These are phyloP conservation scores for Rhingia campestris DNA, from an alignment of 2,888 invertebrate species.

Conservation along the genomic window DNA sequence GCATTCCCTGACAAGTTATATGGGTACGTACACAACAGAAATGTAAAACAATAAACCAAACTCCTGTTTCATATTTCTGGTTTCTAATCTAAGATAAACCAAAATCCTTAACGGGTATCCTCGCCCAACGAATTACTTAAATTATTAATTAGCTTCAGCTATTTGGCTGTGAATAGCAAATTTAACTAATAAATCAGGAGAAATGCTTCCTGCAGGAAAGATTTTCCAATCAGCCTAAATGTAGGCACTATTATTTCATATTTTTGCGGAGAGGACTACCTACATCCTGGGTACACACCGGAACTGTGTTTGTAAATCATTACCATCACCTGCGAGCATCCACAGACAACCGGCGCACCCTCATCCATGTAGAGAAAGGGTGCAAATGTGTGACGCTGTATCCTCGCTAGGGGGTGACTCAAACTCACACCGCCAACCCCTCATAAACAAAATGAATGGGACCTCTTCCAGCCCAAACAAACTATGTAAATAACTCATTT, in stretches of 20 bases:
- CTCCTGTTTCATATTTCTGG: background rate
- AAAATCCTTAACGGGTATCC: background rate
- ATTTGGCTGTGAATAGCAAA: conserved; percentile 3
- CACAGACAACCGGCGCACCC: conserved; percentile 12
- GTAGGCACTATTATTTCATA: conserved; percentile 27
- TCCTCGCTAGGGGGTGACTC: background rate
- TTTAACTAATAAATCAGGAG: conserved; percentile 32
- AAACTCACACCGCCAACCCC: background rate
- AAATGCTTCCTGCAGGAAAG: conserved; percentile 5
- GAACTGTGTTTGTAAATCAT: conserved; percentile 32
- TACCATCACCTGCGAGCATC: conserved; percentile 8
- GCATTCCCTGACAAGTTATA: background rate
- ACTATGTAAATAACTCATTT: conserved; percentile 45
- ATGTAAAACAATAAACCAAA: background rate
- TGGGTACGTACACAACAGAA: background rate
- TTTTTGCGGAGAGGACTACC: conserved; percentile 4
- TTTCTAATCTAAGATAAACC: background rate
- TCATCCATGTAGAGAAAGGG: background rate
- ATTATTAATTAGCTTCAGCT: conserved; percentile 42
- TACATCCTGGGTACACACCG: background rate
- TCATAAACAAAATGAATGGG: background rate
- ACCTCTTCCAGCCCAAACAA: conserved; percentile 12
- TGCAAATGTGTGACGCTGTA: background rate
- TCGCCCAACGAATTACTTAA: conserved; percentile 21
- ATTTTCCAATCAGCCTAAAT: conserved; percentile 42